Evolutionary conservation across 2,797 vertebrate genomes (phyloP), one percentile per base, ranked within the genome.

Genomic region (Hylomyscus alleni): DNA sequence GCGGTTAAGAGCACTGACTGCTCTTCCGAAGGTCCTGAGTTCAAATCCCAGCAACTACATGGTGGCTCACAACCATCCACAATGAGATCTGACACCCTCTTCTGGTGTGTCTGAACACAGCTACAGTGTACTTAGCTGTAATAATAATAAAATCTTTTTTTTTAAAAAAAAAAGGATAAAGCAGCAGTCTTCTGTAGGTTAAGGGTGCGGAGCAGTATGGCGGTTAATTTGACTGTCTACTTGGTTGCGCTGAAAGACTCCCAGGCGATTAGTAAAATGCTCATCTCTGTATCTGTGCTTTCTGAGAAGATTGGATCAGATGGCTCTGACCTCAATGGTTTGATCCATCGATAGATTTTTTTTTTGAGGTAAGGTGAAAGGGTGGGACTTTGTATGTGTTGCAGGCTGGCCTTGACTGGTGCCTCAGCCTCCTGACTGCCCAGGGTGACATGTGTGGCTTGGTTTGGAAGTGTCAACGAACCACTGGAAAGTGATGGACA

Each of bases 101-200:
- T 44, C 44, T 44, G 44, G 44, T 44, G 3, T 44, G 44, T 44
- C 44, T 44, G 44, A 44, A 44, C 3, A 44, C 44, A 44, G 44
- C 44, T 44, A 44, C 44, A 44, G 44, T 44, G 44, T 44, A 44
- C 44, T 44, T 44, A 44, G 44, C 44, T 44, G 44, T 44, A 44
- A 44, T 44, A 44, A 44, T 44, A 44, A 44, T 44, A 44, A 44
- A 44, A 44, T 44, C 44, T 44, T 44, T n/a, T n/a, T n/a, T n/a
- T n/a, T n/a, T n/a, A 44, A 44, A 44, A 44, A 44, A 44, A 44
- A 44, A 44, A 44, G 6, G 24, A 11, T 12, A 12, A 50, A 12
- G 29, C 1, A 47, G 37, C 13, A 4, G 19, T 31, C 40, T 78
- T 1, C 0, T 26, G 0, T 2, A 69, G 67, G 40, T 12, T 29